Conservation (phyloP, 1,140 invertebrate genomes). For the Tyrophagus putrescentiae region DNA sequence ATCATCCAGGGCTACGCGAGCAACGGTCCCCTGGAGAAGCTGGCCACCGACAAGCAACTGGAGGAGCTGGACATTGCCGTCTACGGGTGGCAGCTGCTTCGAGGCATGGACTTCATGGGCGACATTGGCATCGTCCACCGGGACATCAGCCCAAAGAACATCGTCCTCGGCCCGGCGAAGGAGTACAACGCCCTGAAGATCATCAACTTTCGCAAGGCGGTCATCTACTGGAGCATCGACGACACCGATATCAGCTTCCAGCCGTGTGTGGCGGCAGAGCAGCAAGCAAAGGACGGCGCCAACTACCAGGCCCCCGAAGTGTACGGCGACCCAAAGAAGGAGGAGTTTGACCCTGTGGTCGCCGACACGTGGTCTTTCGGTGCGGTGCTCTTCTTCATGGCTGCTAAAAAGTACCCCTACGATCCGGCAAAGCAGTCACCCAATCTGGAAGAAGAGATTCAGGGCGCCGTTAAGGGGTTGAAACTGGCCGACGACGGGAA, state of each 20-base stretch:
- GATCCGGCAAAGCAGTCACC: background rate
- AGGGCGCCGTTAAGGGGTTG: background rate
- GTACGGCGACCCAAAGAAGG: constrained; percentile 10
- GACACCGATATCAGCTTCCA: constrained; percentile 3
- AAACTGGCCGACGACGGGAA: background rate
- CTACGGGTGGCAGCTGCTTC: background rate
- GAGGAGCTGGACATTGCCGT: background rate
- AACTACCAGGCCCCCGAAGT: constrained; percentile 16
- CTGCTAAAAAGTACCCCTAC: constrained; percentile 9
- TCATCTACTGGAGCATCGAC: background rate
- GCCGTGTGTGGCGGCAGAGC: background rate
- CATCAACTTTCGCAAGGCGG: background rate
- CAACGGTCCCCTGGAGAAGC: background rate
- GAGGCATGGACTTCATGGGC: background rate
- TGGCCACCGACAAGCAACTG: background rate
- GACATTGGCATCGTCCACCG: constrained; percentile 8
- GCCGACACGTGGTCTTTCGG: constrained; percentile 16
- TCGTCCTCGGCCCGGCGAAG: background rate
- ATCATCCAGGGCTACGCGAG: constrained; percentile 7
- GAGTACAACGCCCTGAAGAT: background rate
- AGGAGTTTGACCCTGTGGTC: constrained; percentile 14
- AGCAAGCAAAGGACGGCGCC: background rate
- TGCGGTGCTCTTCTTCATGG: constrained; percentile 4
- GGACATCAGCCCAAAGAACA: constrained; percentile 2
- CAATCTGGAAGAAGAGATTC: background rate